These are phyloP conservation scores for Sminthurinus aureus DNA, from an alignment of 2,888 invertebrate species.

Conservation along the genomic window DNA sequence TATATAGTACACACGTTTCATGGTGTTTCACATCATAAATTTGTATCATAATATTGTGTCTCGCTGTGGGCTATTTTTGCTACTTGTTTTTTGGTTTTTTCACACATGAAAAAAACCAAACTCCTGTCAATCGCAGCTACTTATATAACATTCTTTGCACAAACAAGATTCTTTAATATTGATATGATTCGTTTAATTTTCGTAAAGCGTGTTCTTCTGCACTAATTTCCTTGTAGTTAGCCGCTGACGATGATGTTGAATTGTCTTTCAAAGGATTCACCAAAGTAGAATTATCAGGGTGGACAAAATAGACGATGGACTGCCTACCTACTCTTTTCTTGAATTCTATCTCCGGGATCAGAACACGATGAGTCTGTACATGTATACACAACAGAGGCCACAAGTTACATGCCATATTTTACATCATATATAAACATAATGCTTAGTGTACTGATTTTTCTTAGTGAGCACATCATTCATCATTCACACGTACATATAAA, in stretches of 20 bases:
- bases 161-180: slow-evolving; percentile 36
- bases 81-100: too few species aligned
- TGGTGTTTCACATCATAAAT: too few species aligned
- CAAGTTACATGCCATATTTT: too few species aligned
- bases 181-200: slow-evolving; percentile 41
- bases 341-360: slow-evolving; percentile 60
- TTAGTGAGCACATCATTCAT: not conserved
- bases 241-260: slow-evolving; percentile 25
- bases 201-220: slow-evolving; percentile 49
- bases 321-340: slow-evolving; percentile 56
- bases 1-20: too few species aligned
- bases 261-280: slow-evolving; percentile 57
- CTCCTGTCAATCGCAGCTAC: too few species aligned
- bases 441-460: too few species aligned
- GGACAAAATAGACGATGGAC: slow-evolving; percentile 62
- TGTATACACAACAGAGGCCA: too few species aligned
- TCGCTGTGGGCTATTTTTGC: too few species aligned
- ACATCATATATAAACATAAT: too few species aligned
- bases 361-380: slow-evolving; percentile 60
- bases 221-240: slow-evolving; percentile 37
- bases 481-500: not conserved
- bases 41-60: too few species aligned
- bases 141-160: too few species aligned
- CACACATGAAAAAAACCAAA: too few species aligned
- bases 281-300: slow-evolving; percentile 60